phyloP scores from a whole-genome alignment of 2,888 invertebrate genomes.

The Lutraria lutraria region DNA sequence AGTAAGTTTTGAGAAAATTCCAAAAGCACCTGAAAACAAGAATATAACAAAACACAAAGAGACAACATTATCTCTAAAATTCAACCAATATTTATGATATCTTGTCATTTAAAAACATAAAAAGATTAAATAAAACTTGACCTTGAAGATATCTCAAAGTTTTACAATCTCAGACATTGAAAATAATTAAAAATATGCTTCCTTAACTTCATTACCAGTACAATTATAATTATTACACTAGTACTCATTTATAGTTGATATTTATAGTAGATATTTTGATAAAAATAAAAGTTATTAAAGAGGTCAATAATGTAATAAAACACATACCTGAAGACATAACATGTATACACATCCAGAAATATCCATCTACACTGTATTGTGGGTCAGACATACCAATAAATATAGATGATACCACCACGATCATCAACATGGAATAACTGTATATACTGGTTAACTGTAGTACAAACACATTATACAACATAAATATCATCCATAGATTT shows the following conservation, averaged over 20 bases:
- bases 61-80: not conserved
- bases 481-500: not conserved
- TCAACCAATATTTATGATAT: not conserved
- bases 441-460: constrained; percentile 76
- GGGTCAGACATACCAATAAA: constrained; percentile 78
- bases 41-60: not conserved
- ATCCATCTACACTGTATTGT: constrained; percentile 77
- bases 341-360: constrained; percentile 82
- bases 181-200: too few species aligned
- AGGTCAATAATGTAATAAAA: not conserved
- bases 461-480: not conserved
- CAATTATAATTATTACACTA: too few species aligned
- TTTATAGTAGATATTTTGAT: too few species aligned
- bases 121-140: too few species aligned
- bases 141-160: too few species aligned
- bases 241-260: too few species aligned
- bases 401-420: constrained; percentile 74
- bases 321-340: constrained; percentile 76
- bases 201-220: too few species aligned
- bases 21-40: constrained; percentile 74
- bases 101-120: too few species aligned
- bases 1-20: constrained; percentile 77
- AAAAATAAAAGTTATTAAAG: too few species aligned
- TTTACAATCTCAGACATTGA: too few species aligned
- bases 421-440: constrained; percentile 80